Percentiles rank a stretch among this genome's conserved stretches.
Conservation (phyloP, 37 sponge, comb jelly and placozoan species). For the Ephydatia muelleri region DNA sequence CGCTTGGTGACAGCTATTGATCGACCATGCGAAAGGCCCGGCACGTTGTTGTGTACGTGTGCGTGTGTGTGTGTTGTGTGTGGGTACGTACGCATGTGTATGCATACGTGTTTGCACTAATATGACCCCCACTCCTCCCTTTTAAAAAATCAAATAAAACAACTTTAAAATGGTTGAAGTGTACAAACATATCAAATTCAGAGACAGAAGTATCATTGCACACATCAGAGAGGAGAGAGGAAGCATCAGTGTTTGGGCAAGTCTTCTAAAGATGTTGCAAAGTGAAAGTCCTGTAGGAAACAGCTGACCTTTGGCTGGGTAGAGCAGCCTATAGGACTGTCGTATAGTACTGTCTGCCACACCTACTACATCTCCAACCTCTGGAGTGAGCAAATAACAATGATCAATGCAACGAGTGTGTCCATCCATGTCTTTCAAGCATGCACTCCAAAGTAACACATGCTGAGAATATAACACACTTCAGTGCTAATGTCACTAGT, state of each 20-base stretch:
- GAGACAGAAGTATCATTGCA: neutral
- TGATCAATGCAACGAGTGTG: too few species aligned
- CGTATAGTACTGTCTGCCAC: constrained; percentile 98
- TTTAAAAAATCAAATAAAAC: too few species aligned
- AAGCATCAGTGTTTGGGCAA: constrained; percentile 73
- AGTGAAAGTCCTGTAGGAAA: constrained; percentile 87
- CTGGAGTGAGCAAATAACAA: constrained; percentile 28
- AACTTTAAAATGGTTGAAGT: neutral
- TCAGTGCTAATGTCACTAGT: too few species aligned
- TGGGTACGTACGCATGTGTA: neutral
- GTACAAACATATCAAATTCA: constrained; percentile 1
- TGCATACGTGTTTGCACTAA: neutral
- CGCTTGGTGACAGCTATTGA: neutral
- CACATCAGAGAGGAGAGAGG: neutral
- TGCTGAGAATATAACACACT: neutral
- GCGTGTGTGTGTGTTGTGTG: neutral
- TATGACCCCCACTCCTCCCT: neutral
- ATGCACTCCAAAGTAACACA: neutral
- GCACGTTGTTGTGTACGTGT: neutral
- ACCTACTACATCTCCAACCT: constrained; percentile 96
- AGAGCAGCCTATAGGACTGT: constrained; percentile 85
- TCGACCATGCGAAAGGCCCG: neutral
- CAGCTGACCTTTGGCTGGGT: constrained; percentile 75
- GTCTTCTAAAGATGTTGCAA: constrained; percentile 70
- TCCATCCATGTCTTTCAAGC: neutral